Base-by-base conservation (phyloP, 1,140 invertebrate genomes). In the Ceratina japonica region DNA sequence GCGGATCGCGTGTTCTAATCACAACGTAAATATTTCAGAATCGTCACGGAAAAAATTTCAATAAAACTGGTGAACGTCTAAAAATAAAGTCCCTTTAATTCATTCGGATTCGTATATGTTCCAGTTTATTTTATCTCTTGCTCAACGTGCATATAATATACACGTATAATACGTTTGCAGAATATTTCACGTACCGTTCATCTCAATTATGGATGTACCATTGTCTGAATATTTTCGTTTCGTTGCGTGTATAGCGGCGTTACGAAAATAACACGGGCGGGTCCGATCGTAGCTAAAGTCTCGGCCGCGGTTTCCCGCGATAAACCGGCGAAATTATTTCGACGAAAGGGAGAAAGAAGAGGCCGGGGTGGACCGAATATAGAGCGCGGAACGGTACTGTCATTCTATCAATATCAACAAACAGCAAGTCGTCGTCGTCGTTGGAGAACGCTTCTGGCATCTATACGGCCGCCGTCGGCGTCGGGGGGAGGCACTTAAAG, bases 361-460 rank as follows among this genome's bases (percentile, higher is more conserved):
- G 2, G 10, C 22, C 4, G 15, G 20, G 37, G n/a, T 18, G 12
- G 3, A 16, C 8, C 56, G 16, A 76, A 61, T 37, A 61, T 70
- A 52, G 44, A 37, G 24, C 13, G 44, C 1, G 37, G 37, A 31
- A 76, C 56, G 22, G 22, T 70, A 77, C 52, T 66, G 64, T 62
- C 74, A 77, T 77, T 82, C 58, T 78, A 71, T 78, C 75, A 63
- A 78, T 78, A 82, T 49, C 56, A 73, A 66, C 58, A 81, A 78
- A 72, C 64, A 59, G 37, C n/a, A 51, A 37, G 15, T 44, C 27
- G 20, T 44, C 13, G n/a, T 18, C 49, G 71, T 44, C 37, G 37
- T 44, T 37, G 37, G 72, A 80, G 62, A 68, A 70, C 27, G 70
- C 18, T 79, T 61, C 52, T 75, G 62, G 62, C 82, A 79, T 84